These are phyloP conservation scores for Nymphicus hollandicus DNA, from an alignment of 2,113 vertebrate genomes.

Conservation along the genomic window DNA sequence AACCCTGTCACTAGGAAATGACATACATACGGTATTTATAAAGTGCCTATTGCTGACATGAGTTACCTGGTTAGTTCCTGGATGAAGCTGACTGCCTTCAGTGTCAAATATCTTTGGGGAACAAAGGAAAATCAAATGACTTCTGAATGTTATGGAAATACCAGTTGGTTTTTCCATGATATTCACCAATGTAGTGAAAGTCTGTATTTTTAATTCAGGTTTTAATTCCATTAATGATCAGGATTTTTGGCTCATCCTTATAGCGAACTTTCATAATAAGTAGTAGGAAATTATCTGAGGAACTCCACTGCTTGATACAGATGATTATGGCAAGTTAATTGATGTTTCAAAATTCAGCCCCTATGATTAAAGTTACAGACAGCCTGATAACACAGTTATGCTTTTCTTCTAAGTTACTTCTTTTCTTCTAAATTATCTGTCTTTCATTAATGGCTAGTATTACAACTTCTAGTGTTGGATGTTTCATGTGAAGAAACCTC, in stretches of 20 bases:
- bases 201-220: not conserved
- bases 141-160: not conserved
- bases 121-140: not conserved
- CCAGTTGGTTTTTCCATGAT: not conserved
- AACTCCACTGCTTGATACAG: not conserved
- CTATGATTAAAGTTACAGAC: not conserved
- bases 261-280: not conserved
- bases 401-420: not conserved
- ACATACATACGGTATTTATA: not conserved
- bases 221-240: not conserved
- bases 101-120: not conserved
- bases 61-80: not conserved
- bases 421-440: not conserved
- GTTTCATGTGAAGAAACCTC: not conserved
- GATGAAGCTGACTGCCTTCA: not conserved
- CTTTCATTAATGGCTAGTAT: not conserved
- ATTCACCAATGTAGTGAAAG: not conserved
- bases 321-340: not conserved
- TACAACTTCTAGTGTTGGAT: not conserved
- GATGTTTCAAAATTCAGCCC: not conserved
- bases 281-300: not conserved
- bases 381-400: not conserved
- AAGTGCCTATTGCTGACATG: not conserved
- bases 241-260: not conserved
- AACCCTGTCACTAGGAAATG: not conserved